Base-by-base conservation (phyloP, 1,140 invertebrate species). In the Apis laboriosa region DNA sequence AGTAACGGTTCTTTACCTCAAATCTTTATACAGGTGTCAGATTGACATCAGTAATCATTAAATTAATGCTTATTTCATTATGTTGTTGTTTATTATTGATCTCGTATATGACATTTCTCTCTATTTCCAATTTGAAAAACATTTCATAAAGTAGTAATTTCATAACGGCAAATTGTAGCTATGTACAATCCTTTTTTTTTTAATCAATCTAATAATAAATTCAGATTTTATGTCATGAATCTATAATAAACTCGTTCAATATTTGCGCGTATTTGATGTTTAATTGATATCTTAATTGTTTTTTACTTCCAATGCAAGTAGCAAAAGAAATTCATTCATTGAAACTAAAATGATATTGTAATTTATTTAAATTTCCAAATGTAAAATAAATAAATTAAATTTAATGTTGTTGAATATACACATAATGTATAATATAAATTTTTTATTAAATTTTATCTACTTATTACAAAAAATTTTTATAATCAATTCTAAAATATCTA, bases 81-180 rank as follows among this genome's bases (percentile, higher is more conserved):
- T 15, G 56, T 72, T 55, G 60, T 73, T 78, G 43, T 15, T 60
- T 13, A 15, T 68, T 60, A 28, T 56, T 71, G 55, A 49, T 24
- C 43, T 55, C 15, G 11, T 5, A 17, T 49, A 28, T 28, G 56
- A 72, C 19, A 11, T 60, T 21, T 61, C 53, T 71, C 60, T 81
- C 24, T 60, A 75, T 53, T 87, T 77, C 56, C 56, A 61, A 83
- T 84, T 86, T 66, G 64, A 51, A 43, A 55, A 49, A 71, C 28
- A 64, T 86, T 77, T 79, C 80, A 34, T 63, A 73, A 70, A 55
- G 21, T 58, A 51, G 4, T 28, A 28, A 43, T 83, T 82, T 87
- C 71, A 70, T 76, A 83, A 87, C 43, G 68, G 64, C 34, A 43
- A n/a, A 72, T 86, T 71, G 63, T 15, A 76, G 28, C 19, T 73